phyloP scores from a whole-genome alignment of 2,797 vertebrate species.

The Tapera naevia region DNA sequence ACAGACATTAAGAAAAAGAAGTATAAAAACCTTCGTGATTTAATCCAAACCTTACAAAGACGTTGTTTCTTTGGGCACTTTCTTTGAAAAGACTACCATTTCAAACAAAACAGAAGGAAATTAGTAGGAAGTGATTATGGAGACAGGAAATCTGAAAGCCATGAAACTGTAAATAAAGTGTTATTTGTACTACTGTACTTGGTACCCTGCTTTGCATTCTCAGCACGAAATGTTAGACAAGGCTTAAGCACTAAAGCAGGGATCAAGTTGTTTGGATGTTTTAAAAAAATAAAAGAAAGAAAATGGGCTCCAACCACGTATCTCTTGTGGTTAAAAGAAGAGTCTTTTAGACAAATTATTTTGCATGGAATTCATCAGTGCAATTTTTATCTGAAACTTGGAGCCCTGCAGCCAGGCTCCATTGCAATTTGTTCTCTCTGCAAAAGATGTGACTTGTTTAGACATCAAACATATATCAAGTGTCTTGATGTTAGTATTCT shows the following conservation, averaged over 20 bases:
- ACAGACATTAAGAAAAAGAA: conserved; percentile 51
- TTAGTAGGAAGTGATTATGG: conserved; percentile 67
- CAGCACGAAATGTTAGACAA: conserved; percentile 70
- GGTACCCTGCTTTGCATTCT: conserved; percentile 66
- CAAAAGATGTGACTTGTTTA: conserved; percentile 51
- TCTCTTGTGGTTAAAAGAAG: not conserved
- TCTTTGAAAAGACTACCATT: conserved; percentile 67
- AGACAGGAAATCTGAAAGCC: conserved; percentile 70
- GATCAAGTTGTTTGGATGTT: conserved; percentile 21
- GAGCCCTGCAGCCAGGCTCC: not conserved
- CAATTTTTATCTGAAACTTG: conserved; percentile 7
- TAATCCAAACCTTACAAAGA: conserved; percentile 66
- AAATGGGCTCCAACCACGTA: not conserved
- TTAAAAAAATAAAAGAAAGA: not conserved
- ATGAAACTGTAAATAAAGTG: conserved; percentile 68
- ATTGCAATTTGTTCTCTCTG: conserved; percentile 9
- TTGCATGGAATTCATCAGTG: not conserved
- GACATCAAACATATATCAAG: conserved; percentile 44
- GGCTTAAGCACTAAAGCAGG: conserved; percentile 34
- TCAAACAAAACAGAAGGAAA: conserved; percentile 64
- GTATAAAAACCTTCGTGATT: conserved; percentile 52
- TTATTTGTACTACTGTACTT: conserved; percentile 68
- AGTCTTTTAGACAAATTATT: not conserved
- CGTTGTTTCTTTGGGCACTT: conserved; percentile 61
- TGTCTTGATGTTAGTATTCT: conserved; percentile 53